Conservation (phyloP, 2,797 vertebrate genomes). For the Todus mexicanus region DNA sequence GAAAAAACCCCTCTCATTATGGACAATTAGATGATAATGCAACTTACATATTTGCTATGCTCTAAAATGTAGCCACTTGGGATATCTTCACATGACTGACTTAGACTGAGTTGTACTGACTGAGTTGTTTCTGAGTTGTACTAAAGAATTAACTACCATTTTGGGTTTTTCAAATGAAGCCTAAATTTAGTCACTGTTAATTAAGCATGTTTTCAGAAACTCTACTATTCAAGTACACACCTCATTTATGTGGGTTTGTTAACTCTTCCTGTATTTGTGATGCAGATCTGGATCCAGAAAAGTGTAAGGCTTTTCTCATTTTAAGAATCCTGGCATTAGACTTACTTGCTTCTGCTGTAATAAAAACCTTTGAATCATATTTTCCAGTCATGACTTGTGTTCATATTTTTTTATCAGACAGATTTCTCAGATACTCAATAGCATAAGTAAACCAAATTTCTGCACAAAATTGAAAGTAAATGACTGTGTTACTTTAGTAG, state of each 20-base stretch:
- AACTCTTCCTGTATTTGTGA: not conserved
- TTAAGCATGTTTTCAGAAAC: constrained; percentile 14
- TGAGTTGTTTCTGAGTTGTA: not conserved
- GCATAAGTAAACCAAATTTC: constrained; percentile 26
- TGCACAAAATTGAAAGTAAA: not conserved
- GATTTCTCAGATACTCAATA: not conserved
- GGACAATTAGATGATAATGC: constrained; percentile 41
- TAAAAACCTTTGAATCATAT: not conserved
- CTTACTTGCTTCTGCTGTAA: not conserved
- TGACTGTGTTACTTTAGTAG: not conserved
- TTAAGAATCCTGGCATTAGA: not conserved
- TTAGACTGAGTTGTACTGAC: not conserved
- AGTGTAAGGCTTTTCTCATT: not conserved
- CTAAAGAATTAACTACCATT: constrained; percentile 1
- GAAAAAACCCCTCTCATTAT: constrained; percentile 19
- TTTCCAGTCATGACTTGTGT: not conserved
- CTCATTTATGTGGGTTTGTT: not conserved
- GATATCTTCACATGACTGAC: not conserved
- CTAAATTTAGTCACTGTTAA: constrained; percentile 12
- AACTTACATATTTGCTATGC: constrained; percentile 26
- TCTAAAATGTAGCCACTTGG: constrained; percentile 1
- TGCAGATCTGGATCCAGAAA: not conserved
- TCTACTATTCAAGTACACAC: not conserved
- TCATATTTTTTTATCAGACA: constrained; percentile 1
- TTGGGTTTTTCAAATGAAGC: not conserved